Evolutionary conservation across 2,888 invertebrate species (phyloP), one percentile per base, ranked within the genome.

Genomic region (Tricholauxania praeusta): DNA sequence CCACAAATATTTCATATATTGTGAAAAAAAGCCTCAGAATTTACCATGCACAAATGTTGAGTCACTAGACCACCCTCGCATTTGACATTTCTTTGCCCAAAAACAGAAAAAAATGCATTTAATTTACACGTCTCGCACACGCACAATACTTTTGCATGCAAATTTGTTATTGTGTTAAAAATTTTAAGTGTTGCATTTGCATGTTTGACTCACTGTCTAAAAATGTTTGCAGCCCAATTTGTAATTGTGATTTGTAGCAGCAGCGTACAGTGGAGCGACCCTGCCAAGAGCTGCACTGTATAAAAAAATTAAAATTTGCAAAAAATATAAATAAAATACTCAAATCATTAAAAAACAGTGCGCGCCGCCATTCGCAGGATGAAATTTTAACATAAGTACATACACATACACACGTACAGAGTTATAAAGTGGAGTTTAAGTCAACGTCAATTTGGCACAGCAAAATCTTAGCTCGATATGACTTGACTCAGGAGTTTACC

Each of bases 141-240:
- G 63, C 63, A 63, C 47, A 39, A 47, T 10, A 39, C n/a, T 17
- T 63, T 48, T 47, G 48, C 63, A 63, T 48, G 47, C 39, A 39
- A 17, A 39, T 62, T 62, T 62, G 2, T 32, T 39, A 10, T 62
- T n/a, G 39, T 63, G n/a, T 32, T 32, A n/a, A n/a, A 47, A 14
- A 47, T 62, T 39, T 32, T 53, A 52, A n/a, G 49, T 47, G 19
- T 28, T 49, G 17, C 22, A 22, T 22, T 28, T 22, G 28, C 15
- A n/a, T 51, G 53, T 66, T 67, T 67, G 67, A 57, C 48, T 67
- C 47, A 67, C n/a, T 57, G 55, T 55, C 55, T 39, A 22, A 57
- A 67, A 67, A 67, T 67, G 57, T 57, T 57, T 47, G 55, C 47
- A 48, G 17, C 47, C 67, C 67, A 67, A 53, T 67, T 67, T 55